Evolutionary conservation across 2,888 invertebrate species (phyloP), one percentile per base, ranked within the genome.

Genomic region (Eubasilissa splendida): DNA sequence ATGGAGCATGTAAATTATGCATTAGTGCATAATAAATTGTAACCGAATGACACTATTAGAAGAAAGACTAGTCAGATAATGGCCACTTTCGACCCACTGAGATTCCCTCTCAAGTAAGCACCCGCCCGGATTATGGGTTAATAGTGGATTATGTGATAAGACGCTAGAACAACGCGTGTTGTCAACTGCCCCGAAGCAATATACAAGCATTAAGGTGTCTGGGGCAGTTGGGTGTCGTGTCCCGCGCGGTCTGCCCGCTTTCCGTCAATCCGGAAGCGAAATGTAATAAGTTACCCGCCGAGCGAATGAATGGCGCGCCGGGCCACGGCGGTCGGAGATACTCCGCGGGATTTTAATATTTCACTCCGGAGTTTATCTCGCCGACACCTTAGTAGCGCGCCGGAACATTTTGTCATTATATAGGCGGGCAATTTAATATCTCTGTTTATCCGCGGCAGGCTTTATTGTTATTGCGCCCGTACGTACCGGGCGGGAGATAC

Each of bases 351-450:
- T 78, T 78, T 71, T 59, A 78, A 74, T 79, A 79, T 74, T 74
- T 79, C 80, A 76, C 76, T 68, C 82, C 52, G 11, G 71, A 71
- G 75, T 75, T 80, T 82, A 82, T 82, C 82, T 82, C 63, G 65
- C 75, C 63, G 76, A 79, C 80, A 77, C 77, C 76, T 78, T 76
- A 80, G 80, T 80, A 80, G 80, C 80, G 56, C 59, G 71, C 70
- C 65, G 71, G 76, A 76, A 76, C 81, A 81, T 81, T 81, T 76
- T 79, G 81, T 81, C 81, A 70, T 79, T 75, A 70, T 79, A 81
- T 74, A 75, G 75, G 79, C 78, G 22, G 53, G 79, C 76, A 79
- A 79, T 73, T 82, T 82, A 82, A 82, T 82, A 82, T 82, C 82
- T 82, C 80, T 80, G 78, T 82, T 82, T 80, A 79, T 80, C 82